A percentile compares a stretch with the other conserved stretches of the same genome.
These are phyloP conservation scores for Celastrina argiolus DNA, from an alignment of 2,888 invertebrate species.

Conservation along the genomic window DNA sequence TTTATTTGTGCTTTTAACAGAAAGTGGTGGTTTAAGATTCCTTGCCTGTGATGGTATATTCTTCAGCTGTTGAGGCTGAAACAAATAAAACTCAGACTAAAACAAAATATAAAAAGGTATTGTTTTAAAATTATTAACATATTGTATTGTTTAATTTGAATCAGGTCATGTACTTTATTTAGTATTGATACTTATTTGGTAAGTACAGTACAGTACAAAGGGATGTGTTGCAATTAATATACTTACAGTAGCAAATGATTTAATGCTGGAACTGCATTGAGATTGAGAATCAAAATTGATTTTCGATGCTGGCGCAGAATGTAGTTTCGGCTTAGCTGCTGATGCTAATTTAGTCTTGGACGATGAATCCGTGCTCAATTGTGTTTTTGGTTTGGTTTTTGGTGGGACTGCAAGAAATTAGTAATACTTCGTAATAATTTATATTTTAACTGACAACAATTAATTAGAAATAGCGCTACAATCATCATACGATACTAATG, in stretches of 20 bases:
- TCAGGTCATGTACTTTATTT: too few relatives aligned
- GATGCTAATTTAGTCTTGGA: conserved; percentile 36
- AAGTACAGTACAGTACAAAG: too few relatives aligned
- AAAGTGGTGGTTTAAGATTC: conserved; percentile 45
- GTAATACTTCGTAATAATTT: background rate
- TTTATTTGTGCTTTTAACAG: conserved; percentile 38
- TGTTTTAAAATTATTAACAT: background rate
- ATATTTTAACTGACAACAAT: background rate
- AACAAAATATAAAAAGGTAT: too few relatives aligned
- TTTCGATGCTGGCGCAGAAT: conserved; percentile 38
- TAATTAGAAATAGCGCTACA: too few relatives aligned
- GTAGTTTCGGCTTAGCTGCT: conserved; percentile 34
- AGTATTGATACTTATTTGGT: too few relatives aligned
- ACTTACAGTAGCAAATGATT: conserved; percentile 64
- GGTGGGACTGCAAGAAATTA: background rate
- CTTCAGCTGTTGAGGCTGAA: conserved; percentile 56
- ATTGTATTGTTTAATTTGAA: too few relatives aligned
- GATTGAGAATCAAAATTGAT: conserved; percentile 50
- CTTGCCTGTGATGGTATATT: conserved; percentile 38
- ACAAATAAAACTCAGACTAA: conserved; percentile 8
- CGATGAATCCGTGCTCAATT: conserved; percentile 45
- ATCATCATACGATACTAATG: too few relatives aligned
- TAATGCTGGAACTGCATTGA: conserved; percentile 57
- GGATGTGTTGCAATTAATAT: too few relatives aligned
- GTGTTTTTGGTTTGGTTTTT: conserved; percentile 33